Conservation (phyloP, 2,888 invertebrate species). For the Asteroscopus sphinx region DNA sequence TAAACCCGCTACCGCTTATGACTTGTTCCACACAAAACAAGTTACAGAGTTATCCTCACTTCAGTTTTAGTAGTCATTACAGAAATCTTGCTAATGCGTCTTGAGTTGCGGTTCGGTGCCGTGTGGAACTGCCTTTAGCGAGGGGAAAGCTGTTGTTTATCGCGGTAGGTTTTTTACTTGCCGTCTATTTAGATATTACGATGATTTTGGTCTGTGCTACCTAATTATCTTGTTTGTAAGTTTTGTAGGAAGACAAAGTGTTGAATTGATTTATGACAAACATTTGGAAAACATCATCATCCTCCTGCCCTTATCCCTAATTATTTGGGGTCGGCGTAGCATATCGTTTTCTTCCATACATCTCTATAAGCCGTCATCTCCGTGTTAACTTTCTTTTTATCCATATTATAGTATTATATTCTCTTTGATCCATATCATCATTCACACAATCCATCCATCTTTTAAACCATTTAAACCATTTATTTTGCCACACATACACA, state of each 20-base stretch:
- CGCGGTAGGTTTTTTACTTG: constrained; percentile 35
- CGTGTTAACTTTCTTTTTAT: no score
- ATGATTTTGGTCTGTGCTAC: constrained; percentile 35
- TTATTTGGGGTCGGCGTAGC: no score
- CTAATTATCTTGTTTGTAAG: constrained; percentile 38
- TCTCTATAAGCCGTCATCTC: no score
- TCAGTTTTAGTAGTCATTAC: constrained; percentile 81
- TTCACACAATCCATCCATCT: no score
- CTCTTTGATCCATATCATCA: no score
- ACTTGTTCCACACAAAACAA: constrained; percentile 65
- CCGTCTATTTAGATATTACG: constrained; percentile 43
- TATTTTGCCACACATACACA: no score
- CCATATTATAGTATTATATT: no score
- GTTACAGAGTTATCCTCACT: constrained; percentile 77
- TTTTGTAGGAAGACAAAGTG: not conserved
- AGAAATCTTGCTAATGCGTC: constrained; percentile 77
- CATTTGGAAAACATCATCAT: no score
- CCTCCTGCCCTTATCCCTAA: no score
- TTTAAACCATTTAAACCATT: no score
- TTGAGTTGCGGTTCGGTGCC: constrained; percentile 61
- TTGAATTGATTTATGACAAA: no score
- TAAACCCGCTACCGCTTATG: constrained; percentile 43
- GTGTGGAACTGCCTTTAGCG: constrained; percentile 49
- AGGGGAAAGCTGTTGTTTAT: constrained; percentile 55
- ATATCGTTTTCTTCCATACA: no score